These are phyloP conservation scores for Galago senegalensis DNA, from an alignment of 2,797 vertebrate species.

Conservation along the genomic window DNA sequence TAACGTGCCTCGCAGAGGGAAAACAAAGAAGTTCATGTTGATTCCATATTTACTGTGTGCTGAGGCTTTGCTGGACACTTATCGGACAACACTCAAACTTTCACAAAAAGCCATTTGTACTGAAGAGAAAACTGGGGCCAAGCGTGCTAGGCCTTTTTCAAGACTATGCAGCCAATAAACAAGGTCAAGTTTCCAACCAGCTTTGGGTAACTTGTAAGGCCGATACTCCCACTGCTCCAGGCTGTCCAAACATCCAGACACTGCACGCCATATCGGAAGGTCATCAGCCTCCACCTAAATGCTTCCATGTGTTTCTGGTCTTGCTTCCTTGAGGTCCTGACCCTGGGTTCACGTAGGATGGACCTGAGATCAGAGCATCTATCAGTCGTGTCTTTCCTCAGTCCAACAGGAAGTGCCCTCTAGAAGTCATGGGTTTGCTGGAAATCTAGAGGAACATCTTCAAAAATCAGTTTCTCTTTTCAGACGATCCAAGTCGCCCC, in stretches of 20 bases:
- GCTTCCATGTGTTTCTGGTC: not conserved
- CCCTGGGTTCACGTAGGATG: not conserved
- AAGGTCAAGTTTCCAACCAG: not conserved
- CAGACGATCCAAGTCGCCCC: not conserved
- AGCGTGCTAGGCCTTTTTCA: not conserved
- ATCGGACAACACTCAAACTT: not conserved
- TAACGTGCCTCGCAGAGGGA: not conserved
- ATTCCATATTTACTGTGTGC: not conserved
- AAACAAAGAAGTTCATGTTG: not conserved
- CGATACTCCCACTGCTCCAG: not conserved
- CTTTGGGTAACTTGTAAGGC: not conserved
- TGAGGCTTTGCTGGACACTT: not conserved
- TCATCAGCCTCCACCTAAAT: not conserved
- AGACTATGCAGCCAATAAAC: not conserved
- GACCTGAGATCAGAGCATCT: not conserved
- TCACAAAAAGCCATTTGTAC: not conserved
- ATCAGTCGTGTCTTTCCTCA: not conserved
- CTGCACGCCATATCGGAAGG: no score
- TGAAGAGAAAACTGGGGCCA: not conserved
- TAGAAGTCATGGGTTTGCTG: not conserved
- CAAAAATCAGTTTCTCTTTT: slow-evolving; percentile 30
- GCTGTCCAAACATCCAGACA: not conserved
- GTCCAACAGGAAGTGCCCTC: not conserved
- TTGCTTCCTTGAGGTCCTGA: not conserved
- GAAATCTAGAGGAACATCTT: not conserved